Conservation (phyloP, 2,113 vertebrate genomes). For the Amphiprion percula region DNA sequence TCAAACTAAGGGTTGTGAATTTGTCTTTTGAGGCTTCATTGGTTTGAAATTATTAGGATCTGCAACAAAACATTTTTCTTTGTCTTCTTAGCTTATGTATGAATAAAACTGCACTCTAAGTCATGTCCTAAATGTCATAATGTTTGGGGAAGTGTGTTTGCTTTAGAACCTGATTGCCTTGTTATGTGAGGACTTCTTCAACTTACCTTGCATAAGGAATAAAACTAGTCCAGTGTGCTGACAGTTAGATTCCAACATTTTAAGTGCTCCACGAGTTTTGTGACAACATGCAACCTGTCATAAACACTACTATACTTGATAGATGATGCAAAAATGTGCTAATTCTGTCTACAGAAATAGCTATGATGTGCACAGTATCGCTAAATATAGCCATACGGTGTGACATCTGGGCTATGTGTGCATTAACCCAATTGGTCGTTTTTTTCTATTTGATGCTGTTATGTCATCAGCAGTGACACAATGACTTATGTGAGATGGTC, state of each 20-base stretch:
- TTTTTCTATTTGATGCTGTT: slow-evolving; percentile 26
- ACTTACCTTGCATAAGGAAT: background rate
- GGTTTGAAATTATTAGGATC: background rate
- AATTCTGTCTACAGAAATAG: background rate
- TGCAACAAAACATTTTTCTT: background rate
- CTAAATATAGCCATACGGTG: background rate
- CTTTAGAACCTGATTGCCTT: slow-evolving; percentile 29
- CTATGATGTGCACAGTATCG: background rate
- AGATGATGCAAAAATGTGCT: background rate
- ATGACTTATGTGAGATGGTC: slow-evolving; percentile 3
- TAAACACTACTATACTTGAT: background rate
- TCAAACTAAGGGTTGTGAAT: background rate
- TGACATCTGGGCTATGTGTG: background rate
- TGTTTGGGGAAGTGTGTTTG: slow-evolving; percentile 35
- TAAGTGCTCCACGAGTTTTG: background rate
- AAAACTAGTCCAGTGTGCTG: background rate
- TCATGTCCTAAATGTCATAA: background rate
- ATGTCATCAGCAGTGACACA: slow-evolving; percentile 13
- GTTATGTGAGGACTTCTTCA: slow-evolving; percentile 21
- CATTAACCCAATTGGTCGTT: slow-evolving; percentile 29
- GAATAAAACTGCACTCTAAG: background rate
- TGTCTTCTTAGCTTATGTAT: no score
- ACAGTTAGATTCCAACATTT: background rate
- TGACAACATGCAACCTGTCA: background rate
- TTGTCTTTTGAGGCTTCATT: no score